Percentiles rank a stretch among this genome's conserved stretches.
Conservation (phyloP, 2,797 vertebrate species). For the Pelodytes ibericus region DNA sequence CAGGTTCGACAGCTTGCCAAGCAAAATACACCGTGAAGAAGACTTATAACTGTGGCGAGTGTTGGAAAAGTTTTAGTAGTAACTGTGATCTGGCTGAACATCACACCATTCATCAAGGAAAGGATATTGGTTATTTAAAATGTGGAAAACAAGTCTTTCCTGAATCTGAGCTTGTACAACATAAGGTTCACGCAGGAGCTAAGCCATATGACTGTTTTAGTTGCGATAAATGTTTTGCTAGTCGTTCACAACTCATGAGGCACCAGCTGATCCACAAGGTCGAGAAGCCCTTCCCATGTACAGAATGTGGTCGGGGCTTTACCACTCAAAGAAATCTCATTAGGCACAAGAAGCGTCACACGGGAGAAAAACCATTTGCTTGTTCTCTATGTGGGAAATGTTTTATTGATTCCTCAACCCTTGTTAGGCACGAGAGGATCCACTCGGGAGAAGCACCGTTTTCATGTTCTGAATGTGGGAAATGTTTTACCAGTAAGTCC, state of each 20-base stretch:
- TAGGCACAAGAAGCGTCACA: conserved; percentile 77
- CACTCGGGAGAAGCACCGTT: conserved; percentile 29
- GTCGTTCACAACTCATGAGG: not conserved
- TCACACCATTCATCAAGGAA: not conserved
- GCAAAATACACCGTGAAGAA: too few species aligned
- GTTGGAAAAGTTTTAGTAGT: not conserved
- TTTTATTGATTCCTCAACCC: conserved; percentile 28
- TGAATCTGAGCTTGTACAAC: conserved; percentile 14
- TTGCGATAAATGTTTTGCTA: conserved; percentile 2
- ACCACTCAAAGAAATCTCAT: not conserved
- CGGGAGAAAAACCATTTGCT: conserved; percentile 73
- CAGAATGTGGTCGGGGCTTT: conserved; percentile 1
- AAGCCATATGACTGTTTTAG: conserved; percentile 11
- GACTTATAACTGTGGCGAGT: not conserved
- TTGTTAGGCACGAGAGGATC: conserved; percentile 3
- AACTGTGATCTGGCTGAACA: conserved; percentile 5
- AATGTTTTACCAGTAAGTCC: not conserved
- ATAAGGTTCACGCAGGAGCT: conserved; percentile 15
- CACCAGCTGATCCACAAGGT: not conserved
- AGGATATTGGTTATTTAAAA: conserved; percentile 3
- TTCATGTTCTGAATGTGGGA: conserved; percentile 5
- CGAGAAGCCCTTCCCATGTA: not conserved
- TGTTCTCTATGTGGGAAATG: conserved; percentile 41
- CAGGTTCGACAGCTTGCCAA: too few species aligned
- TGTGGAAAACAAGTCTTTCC: conserved; percentile 7